Base-by-base conservation (phyloP, 2,113 vertebrate species). In the Barnardius zonarius region DNA sequence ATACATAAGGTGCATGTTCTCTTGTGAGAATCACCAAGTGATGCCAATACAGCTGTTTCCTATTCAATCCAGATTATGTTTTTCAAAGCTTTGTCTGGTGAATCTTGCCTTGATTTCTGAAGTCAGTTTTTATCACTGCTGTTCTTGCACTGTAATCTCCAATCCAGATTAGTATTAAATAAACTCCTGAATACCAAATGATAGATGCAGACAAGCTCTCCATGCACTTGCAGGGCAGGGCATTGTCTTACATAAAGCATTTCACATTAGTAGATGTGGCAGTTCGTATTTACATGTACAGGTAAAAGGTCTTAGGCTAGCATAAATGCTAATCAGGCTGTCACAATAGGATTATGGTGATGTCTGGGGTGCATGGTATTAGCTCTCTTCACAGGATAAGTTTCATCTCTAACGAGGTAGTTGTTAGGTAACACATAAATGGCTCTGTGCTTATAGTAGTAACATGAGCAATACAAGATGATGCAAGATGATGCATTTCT, bases 281-380 rank as follows among this genome's bases (percentile, higher is more conserved):
- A 23, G 18, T 15, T 90, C 35, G 10, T 27, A 41, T 7, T 79
- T 18, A 2, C 35, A 28, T 0, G 0, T 10, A 1, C 2, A 76
- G 66, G 20, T 24, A 13, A 80, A 81, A 78, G 55, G 24, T 5
- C 39, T 89, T 6, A 17, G 70, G 30, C 0, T 52, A 76, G 57
- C 78, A 43, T 5, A 17, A 62, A 41, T 5, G 33, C 88, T 55
- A 19, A 77, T 35, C 49, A 3, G 72, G 49, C 16, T 61, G 1
- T 6, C 63, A 78, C 66, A 84, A 28, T 4, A 76, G 73, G 86
- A 59, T n/a, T 46, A 55, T 43, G 30, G 17, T 13, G 3, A 20
- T n/a, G 10, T 13, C 76, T 81, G 13, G 14, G 12, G 19, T 62
- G 35, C 1, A 3, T 49, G 59, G 83, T 31, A 41, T 7, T 5